Conservation (phyloP, 2,888 invertebrate species). For the Pegoplata infirma region DNA sequence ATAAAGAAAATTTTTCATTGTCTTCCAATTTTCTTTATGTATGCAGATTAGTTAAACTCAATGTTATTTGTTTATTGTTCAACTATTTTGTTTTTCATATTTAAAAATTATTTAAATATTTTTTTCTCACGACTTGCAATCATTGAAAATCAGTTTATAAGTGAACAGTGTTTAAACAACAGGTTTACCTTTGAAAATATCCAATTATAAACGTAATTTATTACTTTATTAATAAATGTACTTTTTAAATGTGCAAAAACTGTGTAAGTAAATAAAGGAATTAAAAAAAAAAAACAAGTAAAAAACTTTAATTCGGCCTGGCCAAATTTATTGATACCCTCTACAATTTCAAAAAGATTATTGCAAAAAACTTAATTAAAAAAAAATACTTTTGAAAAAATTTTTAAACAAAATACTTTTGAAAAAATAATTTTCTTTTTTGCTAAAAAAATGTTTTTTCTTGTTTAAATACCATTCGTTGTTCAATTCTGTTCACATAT, state of each 20-base stretch:
- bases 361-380: no score
- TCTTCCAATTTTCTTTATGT: background rate
- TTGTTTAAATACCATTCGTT: no score
- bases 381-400: no score
- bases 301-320: no score
- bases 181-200: conserved; percentile 52
- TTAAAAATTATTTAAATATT: conserved; percentile 16
- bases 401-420: no score
- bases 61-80: background rate
- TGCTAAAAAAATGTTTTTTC: no score
- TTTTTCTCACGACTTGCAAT: background rate
- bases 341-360: no score
- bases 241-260: background rate
- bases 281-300: no score
- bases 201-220: background rate
- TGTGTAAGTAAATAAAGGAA: no score
- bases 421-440: no score
- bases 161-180: conserved; percentile 63
- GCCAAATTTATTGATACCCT: no score
- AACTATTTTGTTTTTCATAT: conserved; percentile 8
- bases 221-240: background rate
- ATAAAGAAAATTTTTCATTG: background rate
- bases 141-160: conserved; percentile 53
- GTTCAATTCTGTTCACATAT: no score
- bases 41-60: background rate